These are phyloP conservation scores for Crocuta crocuta DNA, from an alignment of 2,113 vertebrate genomes.

Conservation along the genomic window DNA sequence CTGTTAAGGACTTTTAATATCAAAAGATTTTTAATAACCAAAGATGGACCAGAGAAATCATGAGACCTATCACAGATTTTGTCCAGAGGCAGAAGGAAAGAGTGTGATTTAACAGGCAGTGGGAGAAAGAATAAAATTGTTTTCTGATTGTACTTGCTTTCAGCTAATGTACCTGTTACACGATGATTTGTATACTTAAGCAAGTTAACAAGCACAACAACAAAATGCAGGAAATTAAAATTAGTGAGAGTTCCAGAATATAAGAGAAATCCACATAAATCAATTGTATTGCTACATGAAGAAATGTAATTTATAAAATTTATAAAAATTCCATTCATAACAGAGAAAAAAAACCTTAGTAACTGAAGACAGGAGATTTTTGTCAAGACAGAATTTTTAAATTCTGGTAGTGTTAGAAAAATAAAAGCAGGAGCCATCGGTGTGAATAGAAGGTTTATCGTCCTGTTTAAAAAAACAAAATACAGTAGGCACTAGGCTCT, in stretches of 20 bases:
- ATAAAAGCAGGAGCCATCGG: neutral
- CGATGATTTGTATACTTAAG: neutral
- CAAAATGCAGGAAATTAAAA: neutral
- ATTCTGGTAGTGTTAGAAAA: neutral
- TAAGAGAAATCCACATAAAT: neutral
- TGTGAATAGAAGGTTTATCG: neutral
- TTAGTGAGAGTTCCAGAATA: neutral
- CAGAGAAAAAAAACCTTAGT: neutral
- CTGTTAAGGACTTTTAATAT: neutral
- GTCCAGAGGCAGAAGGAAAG: neutral
- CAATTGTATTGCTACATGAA: neutral
- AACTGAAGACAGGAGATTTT: conserved; percentile 30
- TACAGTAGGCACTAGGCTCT: neutral
- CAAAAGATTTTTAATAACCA: neutral
- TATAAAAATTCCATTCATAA: neutral
- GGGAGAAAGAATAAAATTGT: neutral
- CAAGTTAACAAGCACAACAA: neutral
- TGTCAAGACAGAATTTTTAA: conserved; percentile 8
- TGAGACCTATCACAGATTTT: neutral
- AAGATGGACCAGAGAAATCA: neutral
- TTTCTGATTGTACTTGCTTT: neutral
- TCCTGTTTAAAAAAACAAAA: neutral
- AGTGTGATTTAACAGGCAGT: neutral
- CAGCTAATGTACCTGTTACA: neutral
- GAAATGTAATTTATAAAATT: neutral